A percentile compares a stretch with the other conserved stretches of the same genome.
These are phyloP conservation scores for Ctenopoma kingsleyae DNA, from an alignment of 2,797 vertebrate species.

Conservation along the genomic window DNA sequence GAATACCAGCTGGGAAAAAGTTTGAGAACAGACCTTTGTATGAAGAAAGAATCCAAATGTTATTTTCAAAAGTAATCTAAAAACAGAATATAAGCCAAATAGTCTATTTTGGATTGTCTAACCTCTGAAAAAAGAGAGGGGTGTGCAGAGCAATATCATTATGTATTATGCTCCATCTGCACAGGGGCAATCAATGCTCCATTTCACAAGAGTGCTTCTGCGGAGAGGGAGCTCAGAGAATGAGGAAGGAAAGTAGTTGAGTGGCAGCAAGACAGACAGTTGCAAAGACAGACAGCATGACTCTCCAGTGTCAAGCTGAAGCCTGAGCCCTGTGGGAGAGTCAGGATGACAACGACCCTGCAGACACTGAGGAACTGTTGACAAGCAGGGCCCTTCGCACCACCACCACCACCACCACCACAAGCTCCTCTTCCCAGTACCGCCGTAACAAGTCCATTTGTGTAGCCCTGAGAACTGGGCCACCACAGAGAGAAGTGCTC, in stretches of 20 bases:
- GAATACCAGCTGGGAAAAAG: conserved; percentile 10
- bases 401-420: not conserved
- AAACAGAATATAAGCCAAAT: conserved; percentile 12
- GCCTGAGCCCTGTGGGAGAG: conserved; percentile 58
- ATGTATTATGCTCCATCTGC: conserved; percentile 70
- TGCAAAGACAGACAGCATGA: conserved; percentile 30
- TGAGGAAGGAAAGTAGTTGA: conserved; percentile 34
- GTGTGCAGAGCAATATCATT: conserved; percentile 71
- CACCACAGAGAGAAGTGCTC: conserved; percentile 28
- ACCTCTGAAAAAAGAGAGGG: conserved; percentile 37
- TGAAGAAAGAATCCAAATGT: conserved; percentile 31
- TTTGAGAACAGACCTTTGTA: conserved; percentile 13
- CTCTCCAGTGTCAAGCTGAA: conserved; percentile 43
- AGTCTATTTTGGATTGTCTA: conserved; percentile 43
- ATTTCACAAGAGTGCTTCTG: conserved; percentile 69
- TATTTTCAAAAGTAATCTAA: conserved; percentile 44
- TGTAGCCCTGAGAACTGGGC: conserved; percentile 25
- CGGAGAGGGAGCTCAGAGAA: conserved; percentile 39
- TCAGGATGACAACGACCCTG: conserved; percentile 26
- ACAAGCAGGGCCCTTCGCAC: conserved; percentile 35
- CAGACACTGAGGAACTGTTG: conserved; percentile 55
- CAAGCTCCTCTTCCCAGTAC: conserved; percentile 16
- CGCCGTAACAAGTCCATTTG: conserved; percentile 39
- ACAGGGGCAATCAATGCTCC: conserved; percentile 78
- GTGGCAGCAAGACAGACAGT: conserved; percentile 35